Evolutionary conservation across 2,797 vertebrate species (phyloP).

Genomic region (Gila robusta): DNA sequence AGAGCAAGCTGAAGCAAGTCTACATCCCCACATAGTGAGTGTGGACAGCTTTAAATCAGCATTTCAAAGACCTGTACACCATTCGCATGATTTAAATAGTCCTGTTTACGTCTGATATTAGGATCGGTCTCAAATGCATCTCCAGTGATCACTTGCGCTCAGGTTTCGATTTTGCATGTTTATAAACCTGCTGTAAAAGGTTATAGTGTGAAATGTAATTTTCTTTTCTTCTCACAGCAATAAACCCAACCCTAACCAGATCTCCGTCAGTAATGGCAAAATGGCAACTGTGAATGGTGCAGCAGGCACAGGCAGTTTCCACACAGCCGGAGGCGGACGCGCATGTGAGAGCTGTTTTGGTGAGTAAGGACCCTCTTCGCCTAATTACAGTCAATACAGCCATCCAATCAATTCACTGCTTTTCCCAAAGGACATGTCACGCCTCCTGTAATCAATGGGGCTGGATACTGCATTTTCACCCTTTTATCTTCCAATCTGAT

Average conservation of each 20-base stretch:
- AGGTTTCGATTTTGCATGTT: neutral
- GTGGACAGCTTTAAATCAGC: conserved; percentile 21
- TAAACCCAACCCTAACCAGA: conserved; percentile 98
- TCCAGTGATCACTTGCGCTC: neutral
- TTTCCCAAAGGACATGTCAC: neutral
- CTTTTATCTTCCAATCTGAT: conserved; percentile 41
- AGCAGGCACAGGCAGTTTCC: conserved; percentile 82
- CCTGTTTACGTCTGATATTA: neutral
- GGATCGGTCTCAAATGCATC: neutral
- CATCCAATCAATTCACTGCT: conserved; percentile 38
- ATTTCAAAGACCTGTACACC: neutral
- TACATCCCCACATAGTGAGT: conserved; percentile 99
- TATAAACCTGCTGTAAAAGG: neutral
- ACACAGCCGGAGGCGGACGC: conserved; percentile 87
- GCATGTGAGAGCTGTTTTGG: conserved; percentile 97
- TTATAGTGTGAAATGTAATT: neutral
- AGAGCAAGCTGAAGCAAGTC: conserved; percentile 98
- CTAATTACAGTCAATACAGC: conserved; percentile 45
- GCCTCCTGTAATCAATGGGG: conserved; percentile 35
- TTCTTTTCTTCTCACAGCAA: conserved; percentile 82
- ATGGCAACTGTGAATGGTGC: conserved; percentile 92
- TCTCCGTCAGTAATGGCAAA: conserved; percentile 92
- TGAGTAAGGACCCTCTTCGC: conserved; percentile 77
- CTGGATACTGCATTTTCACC: conserved; percentile 23
- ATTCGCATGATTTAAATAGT: neutral